Evolutionary conservation across 2,797 vertebrate species (phyloP).

Genomic region (Catamblyrhynchus diadema): DNA sequence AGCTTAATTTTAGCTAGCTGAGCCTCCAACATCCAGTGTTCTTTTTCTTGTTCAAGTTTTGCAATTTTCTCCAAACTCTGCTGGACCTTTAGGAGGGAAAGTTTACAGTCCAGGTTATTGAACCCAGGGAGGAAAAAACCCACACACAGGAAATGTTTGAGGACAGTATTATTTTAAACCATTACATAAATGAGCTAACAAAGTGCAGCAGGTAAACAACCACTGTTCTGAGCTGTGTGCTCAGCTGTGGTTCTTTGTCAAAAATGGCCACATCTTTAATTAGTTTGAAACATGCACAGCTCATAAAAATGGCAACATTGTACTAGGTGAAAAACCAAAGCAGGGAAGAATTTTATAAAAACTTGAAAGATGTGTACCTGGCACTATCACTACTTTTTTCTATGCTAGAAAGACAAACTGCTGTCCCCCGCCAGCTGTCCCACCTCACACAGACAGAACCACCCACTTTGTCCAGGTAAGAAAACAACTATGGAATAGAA

Average conservation of each 20-base stretch:
- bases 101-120: neutral
- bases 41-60: constrained; percentile 97
- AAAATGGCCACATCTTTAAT: neutral
- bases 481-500: neutral
- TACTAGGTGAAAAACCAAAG: neutral
- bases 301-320: neutral
- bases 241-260: neutral
- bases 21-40: constrained; percentile 98
- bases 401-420: neutral
- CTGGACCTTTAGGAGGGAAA: constrained; percentile 83
- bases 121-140: neutral
- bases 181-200: neutral
- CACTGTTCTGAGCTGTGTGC: neutral
- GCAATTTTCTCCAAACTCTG: constrained; percentile 97
- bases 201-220: neutral
- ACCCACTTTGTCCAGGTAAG: neutral
- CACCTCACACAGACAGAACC: neutral
- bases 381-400: neutral
- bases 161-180: neutral
- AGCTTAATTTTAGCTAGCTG: constrained; percentile 94
- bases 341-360: neutral
- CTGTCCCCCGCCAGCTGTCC: neutral
- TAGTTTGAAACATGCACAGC: neutral
- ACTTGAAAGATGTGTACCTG: neutral
- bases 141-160: neutral